Evolutionary conservation across 2,113 vertebrate species (phyloP).

Genomic region (Carassius carassius): DNA sequence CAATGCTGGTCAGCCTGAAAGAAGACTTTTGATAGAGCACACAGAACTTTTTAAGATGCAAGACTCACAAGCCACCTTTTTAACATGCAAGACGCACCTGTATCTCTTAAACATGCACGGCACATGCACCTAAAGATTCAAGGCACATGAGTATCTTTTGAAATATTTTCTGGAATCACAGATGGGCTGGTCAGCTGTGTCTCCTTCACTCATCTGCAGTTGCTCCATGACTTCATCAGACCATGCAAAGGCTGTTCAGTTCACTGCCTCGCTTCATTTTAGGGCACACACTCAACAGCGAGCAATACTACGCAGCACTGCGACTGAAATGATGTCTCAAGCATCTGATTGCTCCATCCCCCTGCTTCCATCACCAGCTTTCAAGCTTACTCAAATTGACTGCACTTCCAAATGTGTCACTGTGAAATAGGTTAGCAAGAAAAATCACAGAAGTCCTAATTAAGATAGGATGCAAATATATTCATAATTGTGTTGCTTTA

Average conservation of each 20-base stretch:
- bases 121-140: constrained; percentile 17
- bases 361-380: constrained; percentile 61
- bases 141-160: constrained; percentile 23
- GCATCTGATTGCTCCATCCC: constrained; percentile 59
- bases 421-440: constrained; percentile 71
- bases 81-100: constrained; percentile 18
- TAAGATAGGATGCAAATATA: constrained; percentile 76
- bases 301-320: constrained; percentile 61
- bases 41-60: not conserved
- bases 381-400: constrained; percentile 73
- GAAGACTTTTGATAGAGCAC: not conserved
- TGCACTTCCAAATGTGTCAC: constrained; percentile 73
- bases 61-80: not conserved
- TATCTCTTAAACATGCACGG: constrained; percentile 4
- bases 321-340: constrained; percentile 71
- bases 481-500: constrained; percentile 76
- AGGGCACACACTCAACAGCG: constrained; percentile 62
- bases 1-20: not conserved
- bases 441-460: constrained; percentile 74
- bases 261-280: constrained; percentile 19
- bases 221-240: constrained; percentile 21
- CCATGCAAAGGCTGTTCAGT: constrained; percentile 23
- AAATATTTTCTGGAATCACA: constrained; percentile 40
- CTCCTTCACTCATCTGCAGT: constrained; percentile 12
- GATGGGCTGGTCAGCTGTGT: constrained; percentile 38